These are phyloP conservation scores for Archaeoteleia sp. DNA, from an alignment of 2,888 invertebrate genomes.

Conservation along the genomic window DNA sequence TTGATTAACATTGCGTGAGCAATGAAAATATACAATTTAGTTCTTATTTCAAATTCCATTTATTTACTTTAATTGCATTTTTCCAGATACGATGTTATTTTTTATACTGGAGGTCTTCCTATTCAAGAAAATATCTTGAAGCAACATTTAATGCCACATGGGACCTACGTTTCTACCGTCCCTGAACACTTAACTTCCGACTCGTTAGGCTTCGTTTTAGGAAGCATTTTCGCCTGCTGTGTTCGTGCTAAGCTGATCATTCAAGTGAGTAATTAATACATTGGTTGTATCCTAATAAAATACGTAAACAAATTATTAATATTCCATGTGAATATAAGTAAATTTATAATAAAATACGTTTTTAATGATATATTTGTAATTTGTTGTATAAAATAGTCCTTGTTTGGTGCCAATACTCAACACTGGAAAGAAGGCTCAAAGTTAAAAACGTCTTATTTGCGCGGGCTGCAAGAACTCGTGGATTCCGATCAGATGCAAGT, in stretches of 20 bases:
- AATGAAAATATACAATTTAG: too few species aligned
- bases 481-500: constrained; percentile 78
- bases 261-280: constrained; percentile 72
- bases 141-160: constrained; percentile 70
- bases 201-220: constrained; percentile 75
- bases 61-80: constrained; percentile 7
- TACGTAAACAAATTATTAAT: not conserved
- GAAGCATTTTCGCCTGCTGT: constrained; percentile 75
- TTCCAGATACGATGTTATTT: constrained; percentile 75
- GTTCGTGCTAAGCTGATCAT: constrained; percentile 73
- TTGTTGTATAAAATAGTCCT: constrained; percentile 65
- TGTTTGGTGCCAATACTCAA: constrained; percentile 68
- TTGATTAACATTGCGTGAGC: too few species aligned
- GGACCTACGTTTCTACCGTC: constrained; percentile 76
- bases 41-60: too few species aligned
- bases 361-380: constrained; percentile 27
- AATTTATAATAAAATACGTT: not conserved
- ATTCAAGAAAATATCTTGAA: constrained; percentile 69
- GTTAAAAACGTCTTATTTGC: constrained; percentile 67
- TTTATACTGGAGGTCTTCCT: constrained; percentile 75
- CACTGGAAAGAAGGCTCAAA: constrained; percentile 70
- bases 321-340: not conserved
- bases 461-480: constrained; percentile 75
- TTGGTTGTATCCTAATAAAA: not conserved
- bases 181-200: constrained; percentile 76